Evolutionary conservation across 2,888 invertebrate species (phyloP), one percentile per base, ranked within the genome.

Genomic region (Patella caerulea): DNA sequence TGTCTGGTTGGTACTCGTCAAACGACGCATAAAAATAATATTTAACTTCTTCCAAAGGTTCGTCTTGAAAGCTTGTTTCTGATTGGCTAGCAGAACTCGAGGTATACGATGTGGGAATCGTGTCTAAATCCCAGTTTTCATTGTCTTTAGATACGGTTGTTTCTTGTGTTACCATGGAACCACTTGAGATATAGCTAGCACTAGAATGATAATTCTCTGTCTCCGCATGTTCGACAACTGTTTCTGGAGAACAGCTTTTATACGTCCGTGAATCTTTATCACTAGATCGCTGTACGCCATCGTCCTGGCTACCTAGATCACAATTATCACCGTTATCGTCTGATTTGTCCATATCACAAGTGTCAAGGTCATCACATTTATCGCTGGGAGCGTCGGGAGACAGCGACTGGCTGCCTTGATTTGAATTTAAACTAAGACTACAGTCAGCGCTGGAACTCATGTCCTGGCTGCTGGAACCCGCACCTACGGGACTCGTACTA

Each of bases 391-490:
- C 81, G 19, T 84, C 83, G 11, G 83, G 83, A n/a, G 83, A 85
- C 29, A 82, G 83, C 1, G 82, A 79, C 17, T 82, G 82, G 24
- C 81, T 83, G 65, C 85, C 86, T 72, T 80, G 82, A 75, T 83
- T 81, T 71, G 80, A 81, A 78, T 86, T 83, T 59, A 81, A 80
- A 56, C 73, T 74, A 15, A 85, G 75, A 82, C 84, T 87, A 73
- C 86, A 86, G 73, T 87, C 87, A 14, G 86, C 86, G 82, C 87
- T 87, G 15, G 86, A 86, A 74, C 84, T 86, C 14, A 83, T 86
- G 55, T 86, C 86, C 79, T 85, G 86, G 73, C 86, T 86, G 45
- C 85, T 85, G 29, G 75, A 82, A 76, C 78, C 81, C 24, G 77
- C 82, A 3, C 84, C 84, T n/a, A 83, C 78, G 15, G 83, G 83